phyloP scores from a whole-genome alignment of 2,113 vertebrate species.

The Miniopterus natalensis region DNA sequence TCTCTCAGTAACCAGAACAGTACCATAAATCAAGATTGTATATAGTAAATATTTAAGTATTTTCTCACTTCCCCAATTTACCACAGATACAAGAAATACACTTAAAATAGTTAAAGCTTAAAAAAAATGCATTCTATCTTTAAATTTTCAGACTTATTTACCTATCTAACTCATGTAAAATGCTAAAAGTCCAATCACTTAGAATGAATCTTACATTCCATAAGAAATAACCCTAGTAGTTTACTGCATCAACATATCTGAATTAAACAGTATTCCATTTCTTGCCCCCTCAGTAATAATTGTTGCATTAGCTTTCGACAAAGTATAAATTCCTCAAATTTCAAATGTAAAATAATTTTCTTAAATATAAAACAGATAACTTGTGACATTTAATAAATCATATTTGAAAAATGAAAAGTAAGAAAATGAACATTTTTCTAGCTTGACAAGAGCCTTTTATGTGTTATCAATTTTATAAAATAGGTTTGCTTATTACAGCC shows the following conservation, averaged over 20 bases:
- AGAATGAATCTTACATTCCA: background rate
- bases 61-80: background rate
- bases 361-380: background rate
- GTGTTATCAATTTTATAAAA: conserved; percentile 42
- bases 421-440: background rate
- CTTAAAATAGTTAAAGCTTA: background rate
- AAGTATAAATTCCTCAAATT: background rate
- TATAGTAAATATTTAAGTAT: background rate
- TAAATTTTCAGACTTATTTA: background rate
- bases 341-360: background rate
- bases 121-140: background rate
- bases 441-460: background rate
- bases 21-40: background rate
- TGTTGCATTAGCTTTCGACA: background rate
- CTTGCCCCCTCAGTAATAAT: background rate
- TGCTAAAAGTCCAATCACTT: background rate
- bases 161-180: background rate
- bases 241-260: background rate
- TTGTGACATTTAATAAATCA: background rate
- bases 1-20: background rate
- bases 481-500: background rate
- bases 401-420: background rate
- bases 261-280: background rate
- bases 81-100: background rate
- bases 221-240: background rate